These are phyloP conservation scores for Rhagologus leucostigma DNA, from an alignment of 2,113 vertebrate genomes.

Conservation along the genomic window DNA sequence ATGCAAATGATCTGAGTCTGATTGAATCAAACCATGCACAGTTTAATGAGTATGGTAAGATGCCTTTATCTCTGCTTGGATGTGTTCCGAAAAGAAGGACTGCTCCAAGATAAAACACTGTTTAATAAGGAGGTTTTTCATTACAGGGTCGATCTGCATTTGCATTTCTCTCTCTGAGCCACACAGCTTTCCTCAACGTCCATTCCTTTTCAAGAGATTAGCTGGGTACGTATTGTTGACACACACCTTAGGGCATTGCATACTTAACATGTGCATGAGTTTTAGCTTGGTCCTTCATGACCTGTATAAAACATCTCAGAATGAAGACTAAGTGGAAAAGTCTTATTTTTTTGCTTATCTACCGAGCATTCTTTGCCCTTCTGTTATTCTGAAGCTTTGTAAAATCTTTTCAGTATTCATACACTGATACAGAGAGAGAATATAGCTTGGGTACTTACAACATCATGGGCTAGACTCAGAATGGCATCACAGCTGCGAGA, in stretches of 20 bases:
- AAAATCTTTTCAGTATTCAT: not conserved
- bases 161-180: conserved; percentile 63
- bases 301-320: conserved; percentile 12
- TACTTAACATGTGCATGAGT: not conserved
- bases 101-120: conserved; percentile 72
- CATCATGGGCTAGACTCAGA: not conserved
- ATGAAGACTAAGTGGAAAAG: not conserved
- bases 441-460: not conserved
- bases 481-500: not conserved
- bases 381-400: not conserved
- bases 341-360: conserved; percentile 3
- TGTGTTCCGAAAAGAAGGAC: conserved; percentile 70
- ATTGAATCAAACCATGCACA: conserved; percentile 77
- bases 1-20: conserved; percentile 77
- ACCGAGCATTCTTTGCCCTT: not conserved
- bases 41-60: conserved; percentile 76
- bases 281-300: conserved; percentile 8
- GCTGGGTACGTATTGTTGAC: conserved; percentile 47
- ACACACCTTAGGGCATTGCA: conserved; percentile 59
- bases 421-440: not conserved
- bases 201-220: conserved; percentile 46
- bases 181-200: conserved; percentile 36
- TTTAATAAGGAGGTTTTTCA: conserved; percentile 79
- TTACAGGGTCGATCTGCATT: conserved; percentile 65
- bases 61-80: conserved; percentile 77